Conservation (phyloP, 2,888 invertebrate genomes). For the Apotomis betuletana region DNA sequence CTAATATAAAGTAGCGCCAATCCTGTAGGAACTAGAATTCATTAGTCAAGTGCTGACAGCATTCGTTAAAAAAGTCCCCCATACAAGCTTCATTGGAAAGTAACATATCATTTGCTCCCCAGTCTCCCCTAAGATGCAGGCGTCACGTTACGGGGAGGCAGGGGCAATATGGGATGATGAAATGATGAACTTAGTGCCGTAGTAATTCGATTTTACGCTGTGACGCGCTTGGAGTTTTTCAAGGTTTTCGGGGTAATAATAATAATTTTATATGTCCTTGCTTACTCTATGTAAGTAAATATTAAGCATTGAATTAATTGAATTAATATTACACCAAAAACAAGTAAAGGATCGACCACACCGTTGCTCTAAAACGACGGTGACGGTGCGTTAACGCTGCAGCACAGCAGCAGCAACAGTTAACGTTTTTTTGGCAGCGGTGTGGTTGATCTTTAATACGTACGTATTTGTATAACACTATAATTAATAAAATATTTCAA, state of each 20-base stretch:
- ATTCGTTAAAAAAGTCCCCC: conserved; percentile 13
- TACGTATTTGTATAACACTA: too few species aligned
- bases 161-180: conserved; percentile 32
- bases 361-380: too few species aligned
- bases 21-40: neutral
- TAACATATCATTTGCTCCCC: conserved; percentile 34
- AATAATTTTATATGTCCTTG: neutral
- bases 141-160: conserved; percentile 28
- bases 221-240: conserved; percentile 29
- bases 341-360: too few species aligned
- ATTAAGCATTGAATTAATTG: too few species aligned
- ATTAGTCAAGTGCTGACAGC: conserved; percentile 15
- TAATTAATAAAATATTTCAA: too few species aligned
- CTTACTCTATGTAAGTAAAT: neutral
- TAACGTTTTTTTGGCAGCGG: too few species aligned
- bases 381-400: too few species aligned
- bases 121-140: conserved; percentile 26
- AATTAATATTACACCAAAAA: too few species aligned
- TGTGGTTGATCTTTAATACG: too few species aligned
- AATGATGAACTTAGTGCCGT: conserved; percentile 47
- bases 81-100: conserved; percentile 27
- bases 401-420: too few species aligned
- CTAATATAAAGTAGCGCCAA: neutral
- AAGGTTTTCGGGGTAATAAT: neutral
- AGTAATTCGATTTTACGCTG: conserved; percentile 52